Percentiles rank a stretch among this genome's conserved stretches.
Conservation (phyloP, 2,113 vertebrate species). For the Caloenas nicobarica region DNA sequence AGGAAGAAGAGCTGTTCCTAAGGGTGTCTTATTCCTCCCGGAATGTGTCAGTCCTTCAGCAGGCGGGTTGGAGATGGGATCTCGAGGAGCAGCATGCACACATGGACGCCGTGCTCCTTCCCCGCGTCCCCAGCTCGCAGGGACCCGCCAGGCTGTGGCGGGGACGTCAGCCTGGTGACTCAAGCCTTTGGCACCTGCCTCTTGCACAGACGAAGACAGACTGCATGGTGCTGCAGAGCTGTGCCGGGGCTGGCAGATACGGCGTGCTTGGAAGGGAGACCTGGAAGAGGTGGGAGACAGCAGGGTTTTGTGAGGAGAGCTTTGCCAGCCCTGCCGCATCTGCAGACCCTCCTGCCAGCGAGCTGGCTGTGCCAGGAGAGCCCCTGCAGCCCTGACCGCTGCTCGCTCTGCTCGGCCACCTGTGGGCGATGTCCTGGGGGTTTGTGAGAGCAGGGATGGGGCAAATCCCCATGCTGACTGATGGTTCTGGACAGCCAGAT, state of each 20-base stretch:
- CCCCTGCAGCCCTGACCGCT: not conserved
- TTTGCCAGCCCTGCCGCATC: not conserved
- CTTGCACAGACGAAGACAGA: not conserved
- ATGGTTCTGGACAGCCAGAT: not conserved
- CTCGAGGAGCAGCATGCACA: not conserved
- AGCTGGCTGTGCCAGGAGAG: not conserved
- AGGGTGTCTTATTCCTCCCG: not conserved
- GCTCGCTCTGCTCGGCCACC: not conserved
- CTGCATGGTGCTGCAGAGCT: not conserved
- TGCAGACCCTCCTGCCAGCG: not conserved
- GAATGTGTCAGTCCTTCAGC: not conserved
- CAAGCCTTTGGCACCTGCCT: not conserved
- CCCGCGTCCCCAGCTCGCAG: not conserved
- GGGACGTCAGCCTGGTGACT: not conserved
- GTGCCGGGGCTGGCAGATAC: not conserved
- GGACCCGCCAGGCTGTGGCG: not conserved
- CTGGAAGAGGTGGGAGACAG: not conserved
- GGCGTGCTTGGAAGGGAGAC: not conserved
- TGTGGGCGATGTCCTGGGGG: not conserved
- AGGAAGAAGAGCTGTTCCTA: not conserved
- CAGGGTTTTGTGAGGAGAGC: not conserved
- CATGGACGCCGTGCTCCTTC: not conserved
- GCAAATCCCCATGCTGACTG: not conserved
- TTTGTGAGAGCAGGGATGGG: not conserved
- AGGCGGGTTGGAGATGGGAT: not conserved